Evolutionary conservation across 35 echinoderm and acorn worm species (phyloP).

Genomic region (Heliocidaris erythrogramma): DNA sequence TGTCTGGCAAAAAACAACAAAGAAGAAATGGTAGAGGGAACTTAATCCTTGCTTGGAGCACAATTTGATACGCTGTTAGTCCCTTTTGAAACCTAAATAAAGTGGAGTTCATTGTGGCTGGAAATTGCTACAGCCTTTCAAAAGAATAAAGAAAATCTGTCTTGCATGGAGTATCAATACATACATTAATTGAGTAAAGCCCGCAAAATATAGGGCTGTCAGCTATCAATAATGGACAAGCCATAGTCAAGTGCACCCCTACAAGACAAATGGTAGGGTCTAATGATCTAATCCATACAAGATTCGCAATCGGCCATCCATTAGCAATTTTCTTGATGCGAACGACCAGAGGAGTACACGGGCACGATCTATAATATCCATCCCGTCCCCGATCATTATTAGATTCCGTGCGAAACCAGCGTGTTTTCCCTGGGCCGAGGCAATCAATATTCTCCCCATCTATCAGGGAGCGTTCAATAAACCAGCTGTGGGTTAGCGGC

Average conservation of each 20-base stretch:
- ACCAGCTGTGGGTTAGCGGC: slow-evolving; percentile 51
- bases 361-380: slow-evolving; percentile 52
- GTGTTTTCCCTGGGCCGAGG: slow-evolving; percentile 44
- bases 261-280: slow-evolving; percentile 6
- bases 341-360: slow-evolving; percentile 52
- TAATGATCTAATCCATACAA: slow-evolving; percentile 54
- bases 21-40: slow-evolving; percentile 18
- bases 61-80: slow-evolving; percentile 8
- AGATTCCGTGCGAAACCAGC: slow-evolving; percentile 34
- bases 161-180: slow-evolving; percentile 20
- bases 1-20: slow-evolving; percentile 36
- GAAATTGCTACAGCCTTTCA: slow-evolving; percentile 2
- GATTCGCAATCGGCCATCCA: slow-evolving; percentile 54
- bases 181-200: slow-evolving; percentile 20
- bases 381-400: slow-evolving; percentile 55
- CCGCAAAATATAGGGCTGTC: not conserved
- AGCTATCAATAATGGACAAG: not conserved
- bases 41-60: slow-evolving; percentile 47
- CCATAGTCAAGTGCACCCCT: slow-evolving; percentile 15
- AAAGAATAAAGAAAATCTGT: not conserved
- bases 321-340: slow-evolving; percentile 49
- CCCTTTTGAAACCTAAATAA: slow-evolving; percentile 10
- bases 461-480: slow-evolving; percentile 50
- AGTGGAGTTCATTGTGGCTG: not conserved
- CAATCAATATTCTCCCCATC: slow-evolving; percentile 51